Base-by-base conservation (phyloP, 2,113 vertebrate genomes). In the Dipodomys merriami region DNA sequence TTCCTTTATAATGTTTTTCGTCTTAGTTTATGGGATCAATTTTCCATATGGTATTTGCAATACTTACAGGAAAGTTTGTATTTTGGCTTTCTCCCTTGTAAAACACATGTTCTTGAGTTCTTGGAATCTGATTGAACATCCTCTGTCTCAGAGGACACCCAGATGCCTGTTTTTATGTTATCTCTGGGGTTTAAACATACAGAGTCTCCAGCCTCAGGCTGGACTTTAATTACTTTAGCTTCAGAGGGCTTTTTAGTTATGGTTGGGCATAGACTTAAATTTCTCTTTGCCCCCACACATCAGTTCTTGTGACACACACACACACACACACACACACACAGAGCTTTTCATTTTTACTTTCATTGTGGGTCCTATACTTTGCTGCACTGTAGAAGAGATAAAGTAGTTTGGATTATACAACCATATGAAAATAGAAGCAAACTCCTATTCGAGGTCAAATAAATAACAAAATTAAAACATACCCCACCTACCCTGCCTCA, bases 201-300 rank as follows among this genome's bases (percentile, higher is more conserved):
- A 93, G 88, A 97, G 95, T 74, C 94, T 94, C 30, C 72, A 96
- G 77, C 69, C 95, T 89, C 85, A 97, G 74, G 85, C 92, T 96
- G 82, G 79, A 65, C 91, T 96, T 95, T 93, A 97, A 97, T 97
- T 95, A 89, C 92, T 96, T 96, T 3, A 73, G 96, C 93, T 94
- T 93, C 93, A 91, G 95, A 96, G 64, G 27, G 81, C 76, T 94
- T 94, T 93, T 91, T 86, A 95, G 0, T 94, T 96, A 90, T 97
- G 93, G 96, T 94, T 97, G 97, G 96, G 93, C 94, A 97, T 77
- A 65, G 92, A 87, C 87, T 84, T 94, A 96, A 96, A 95, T 91
- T 84, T 94, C 35, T 83, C 71, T 88, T 71, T 90, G 22, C 11
- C 23, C 20, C 23, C 46, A 80, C 6, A 49, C 35, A 78, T 64